A percentile compares a stretch with the other conserved stretches of the same genome.
phyloP scores from a whole-genome alignment of 2,888 invertebrate species.

The Agriopis aurantiaria region DNA sequence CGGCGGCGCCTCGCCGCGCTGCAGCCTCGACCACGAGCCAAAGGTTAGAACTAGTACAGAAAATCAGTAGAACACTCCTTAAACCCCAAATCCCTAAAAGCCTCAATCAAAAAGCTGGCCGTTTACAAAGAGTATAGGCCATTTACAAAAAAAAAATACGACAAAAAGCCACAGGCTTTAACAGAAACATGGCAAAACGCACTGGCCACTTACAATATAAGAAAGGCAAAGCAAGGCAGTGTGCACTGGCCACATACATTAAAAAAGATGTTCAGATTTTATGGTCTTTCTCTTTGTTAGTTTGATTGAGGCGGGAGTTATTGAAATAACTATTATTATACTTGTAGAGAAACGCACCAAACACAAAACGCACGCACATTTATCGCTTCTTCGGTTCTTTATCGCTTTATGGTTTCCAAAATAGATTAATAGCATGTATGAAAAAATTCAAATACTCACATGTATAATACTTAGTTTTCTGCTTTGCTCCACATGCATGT shows the following conservation, averaged over 20 bases:
- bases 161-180: neutral
- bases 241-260: neutral
- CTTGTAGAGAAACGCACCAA: neutral
- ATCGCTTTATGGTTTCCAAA: neutral
- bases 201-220: neutral
- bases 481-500: too few species aligned
- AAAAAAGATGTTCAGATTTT: neutral
- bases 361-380: neutral
- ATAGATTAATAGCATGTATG: neutral
- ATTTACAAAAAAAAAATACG: neutral
- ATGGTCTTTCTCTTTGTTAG: neutral
- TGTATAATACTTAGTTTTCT: too few species aligned
- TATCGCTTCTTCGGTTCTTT: neutral
- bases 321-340: neutral
- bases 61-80: conserved; percentile 24
- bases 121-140: neutral
- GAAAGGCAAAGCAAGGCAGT: neutral
- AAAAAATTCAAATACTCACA: too few species aligned
- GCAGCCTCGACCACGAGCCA: conserved; percentile 83
- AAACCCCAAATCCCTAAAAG: conserved; percentile 38
- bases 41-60: conserved; percentile 71
- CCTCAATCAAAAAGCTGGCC: conserved; percentile 39
- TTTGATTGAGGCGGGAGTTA: neutral
- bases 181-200: neutral
- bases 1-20: conserved; percentile 85